A percentile compares a stretch with the other conserved stretches of the same genome.
Evolutionary conservation across 2,797 vertebrate genomes (phyloP).

Genomic region (Danio choprae): DNA sequence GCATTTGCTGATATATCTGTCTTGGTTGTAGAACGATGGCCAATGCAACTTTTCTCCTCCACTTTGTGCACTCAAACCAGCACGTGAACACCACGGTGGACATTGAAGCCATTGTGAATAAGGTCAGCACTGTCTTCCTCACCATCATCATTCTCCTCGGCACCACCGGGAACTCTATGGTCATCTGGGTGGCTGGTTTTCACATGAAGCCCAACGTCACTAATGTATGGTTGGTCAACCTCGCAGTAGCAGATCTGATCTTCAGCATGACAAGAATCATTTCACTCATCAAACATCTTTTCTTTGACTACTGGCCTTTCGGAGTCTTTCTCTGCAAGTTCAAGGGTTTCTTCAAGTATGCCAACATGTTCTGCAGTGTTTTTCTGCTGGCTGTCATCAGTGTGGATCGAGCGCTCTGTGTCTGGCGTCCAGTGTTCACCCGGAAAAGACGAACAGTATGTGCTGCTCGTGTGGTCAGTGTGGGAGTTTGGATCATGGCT

Average conservation of each 20-base stretch:
- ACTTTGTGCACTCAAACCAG: not conserved
- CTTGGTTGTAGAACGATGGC: constrained; percentile 3
- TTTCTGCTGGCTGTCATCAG: constrained; percentile 78
- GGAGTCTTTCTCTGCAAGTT: constrained; percentile 76
- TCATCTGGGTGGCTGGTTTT: constrained; percentile 31
- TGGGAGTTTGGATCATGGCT: constrained; percentile 67
- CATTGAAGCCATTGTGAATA: constrained; percentile 64
- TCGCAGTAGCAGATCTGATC: constrained; percentile 9
- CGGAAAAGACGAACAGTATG: constrained; percentile 18
- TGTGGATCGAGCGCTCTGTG: constrained; percentile 75
- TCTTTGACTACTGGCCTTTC: constrained; percentile 68
- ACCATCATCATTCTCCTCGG: constrained; percentile 17
- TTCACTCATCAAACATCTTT: not conserved
- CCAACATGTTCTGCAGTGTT: constrained; percentile 82
- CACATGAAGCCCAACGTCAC: constrained; percentile 17
- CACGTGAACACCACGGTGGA: constrained; percentile 1
- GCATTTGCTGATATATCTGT: not conserved
- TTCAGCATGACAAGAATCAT: constrained; percentile 10
- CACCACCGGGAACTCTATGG: constrained; percentile 30
- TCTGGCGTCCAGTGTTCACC: constrained; percentile 71
- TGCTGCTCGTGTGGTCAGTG: constrained; percentile 32
- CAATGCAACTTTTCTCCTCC: not conserved
- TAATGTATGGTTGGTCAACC: constrained; percentile 39
- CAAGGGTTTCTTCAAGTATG: constrained; percentile 78
- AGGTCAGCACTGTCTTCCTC: constrained; percentile 50